Percentiles rank a stretch among this genome's conserved stretches.
Conservation (phyloP, 2,797 vertebrate genomes). For the Tokudaia tokunoshimensis region DNA sequence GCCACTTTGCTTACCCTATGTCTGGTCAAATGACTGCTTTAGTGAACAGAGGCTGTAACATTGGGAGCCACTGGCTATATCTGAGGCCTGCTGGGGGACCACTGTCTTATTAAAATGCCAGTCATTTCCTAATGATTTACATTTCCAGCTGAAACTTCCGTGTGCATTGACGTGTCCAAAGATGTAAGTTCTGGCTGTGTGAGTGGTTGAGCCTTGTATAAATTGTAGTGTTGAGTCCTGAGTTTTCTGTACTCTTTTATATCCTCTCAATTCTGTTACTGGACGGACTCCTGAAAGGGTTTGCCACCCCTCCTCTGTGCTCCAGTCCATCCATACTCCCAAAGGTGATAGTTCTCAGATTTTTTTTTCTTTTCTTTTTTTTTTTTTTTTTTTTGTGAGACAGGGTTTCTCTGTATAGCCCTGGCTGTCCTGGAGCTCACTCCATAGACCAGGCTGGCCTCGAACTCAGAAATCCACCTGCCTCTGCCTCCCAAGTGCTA, state of each 20-base stretch:
- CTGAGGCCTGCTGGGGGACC: too few relatives aligned
- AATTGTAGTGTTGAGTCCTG: background rate
- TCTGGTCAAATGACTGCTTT: too few relatives aligned
- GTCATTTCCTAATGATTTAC: conserved; percentile 37
- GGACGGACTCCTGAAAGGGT: background rate
- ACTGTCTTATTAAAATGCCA: conserved; percentile 17
- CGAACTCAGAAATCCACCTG: too few relatives aligned
- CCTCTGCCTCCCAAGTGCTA: too few relatives aligned
- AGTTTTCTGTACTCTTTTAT: background rate
- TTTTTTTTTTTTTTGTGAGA: too few relatives aligned
- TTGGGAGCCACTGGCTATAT: too few relatives aligned
- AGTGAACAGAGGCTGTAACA: too few relatives aligned
- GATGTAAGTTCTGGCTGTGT: background rate
- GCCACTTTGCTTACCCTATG: too few relatives aligned
- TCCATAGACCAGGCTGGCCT: too few relatives aligned
- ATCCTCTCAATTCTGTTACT: background rate
- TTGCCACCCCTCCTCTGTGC: background rate
- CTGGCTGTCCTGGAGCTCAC: too few relatives aligned
- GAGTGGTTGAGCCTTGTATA: background rate
- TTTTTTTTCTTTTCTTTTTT: too few relatives aligned
- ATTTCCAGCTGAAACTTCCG: conserved; percentile 35
- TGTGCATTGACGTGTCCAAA: background rate
- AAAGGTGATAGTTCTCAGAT: conserved; percentile 5
- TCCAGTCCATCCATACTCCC: background rate
- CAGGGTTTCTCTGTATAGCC: too few relatives aligned